Evolutionary conservation across 2,888 invertebrate species (phyloP).

Genomic region (Autographa pulchrina): DNA sequence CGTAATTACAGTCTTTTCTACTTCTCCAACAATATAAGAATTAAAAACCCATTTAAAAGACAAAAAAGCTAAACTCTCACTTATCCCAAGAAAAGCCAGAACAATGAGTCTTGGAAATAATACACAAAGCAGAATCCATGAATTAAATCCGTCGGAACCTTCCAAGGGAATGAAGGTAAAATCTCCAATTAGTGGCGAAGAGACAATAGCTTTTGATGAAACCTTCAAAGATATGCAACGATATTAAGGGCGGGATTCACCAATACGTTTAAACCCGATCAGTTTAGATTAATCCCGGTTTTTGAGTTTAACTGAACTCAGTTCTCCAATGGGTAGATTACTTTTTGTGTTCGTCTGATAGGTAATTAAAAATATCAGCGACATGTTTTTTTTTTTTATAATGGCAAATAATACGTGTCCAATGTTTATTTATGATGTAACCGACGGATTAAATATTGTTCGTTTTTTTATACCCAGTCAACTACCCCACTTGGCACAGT

Average conservation of each 20-base stretch:
- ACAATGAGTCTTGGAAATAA: conserved; percentile 44
- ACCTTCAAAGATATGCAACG: conserved; percentile 51
- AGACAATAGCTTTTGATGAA: conserved; percentile 56
- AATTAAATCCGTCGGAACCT: conserved; percentile 27
- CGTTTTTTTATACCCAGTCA: too few relatives aligned
- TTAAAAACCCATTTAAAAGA: neutral
- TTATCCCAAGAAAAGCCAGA: neutral
- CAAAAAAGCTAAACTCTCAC: conserved; percentile 5
- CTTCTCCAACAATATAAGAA: neutral
- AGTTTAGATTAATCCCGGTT: neutral
- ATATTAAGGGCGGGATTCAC: conserved; percentile 48
- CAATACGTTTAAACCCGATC: neutral
- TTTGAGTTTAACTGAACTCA: neutral
- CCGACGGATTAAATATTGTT: too few relatives aligned
- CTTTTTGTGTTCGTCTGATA: too few relatives aligned
- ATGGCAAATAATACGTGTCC: too few relatives aligned
- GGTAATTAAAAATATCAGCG: too few relatives aligned
- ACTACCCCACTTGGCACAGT: too few relatives aligned
- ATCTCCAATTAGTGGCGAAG: conserved; percentile 54
- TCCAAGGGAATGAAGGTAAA: conserved; percentile 45
- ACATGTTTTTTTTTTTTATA: too few relatives aligned
- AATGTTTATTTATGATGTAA: too few relatives aligned
- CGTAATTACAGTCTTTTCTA: neutral
- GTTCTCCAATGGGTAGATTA: too few relatives aligned
- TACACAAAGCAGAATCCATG: conserved; percentile 51